Evolutionary conservation across 1,140 invertebrate genomes (phyloP), one percentile per base, ranked within the genome.

Genomic region (Pseudobourletiella spinata): DNA sequence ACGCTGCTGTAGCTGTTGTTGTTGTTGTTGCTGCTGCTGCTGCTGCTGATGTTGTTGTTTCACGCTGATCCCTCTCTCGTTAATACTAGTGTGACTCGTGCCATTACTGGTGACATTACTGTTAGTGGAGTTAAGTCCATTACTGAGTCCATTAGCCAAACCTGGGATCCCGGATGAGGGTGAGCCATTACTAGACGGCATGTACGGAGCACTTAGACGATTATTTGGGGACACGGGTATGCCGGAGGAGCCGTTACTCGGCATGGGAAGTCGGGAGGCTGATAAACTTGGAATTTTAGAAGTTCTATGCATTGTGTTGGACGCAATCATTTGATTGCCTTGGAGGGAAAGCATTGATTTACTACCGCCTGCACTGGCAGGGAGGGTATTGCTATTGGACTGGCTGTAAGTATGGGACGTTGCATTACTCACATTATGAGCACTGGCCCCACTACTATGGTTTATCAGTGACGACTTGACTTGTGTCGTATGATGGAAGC

Each of bases 211-310:
- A n/a, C n/a, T n/a, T n/a, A n/a, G n/a, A n/a, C 25, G 6, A 54
- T 54, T 54, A 22, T 54, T 15, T 42, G 57, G 39, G 32, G 46
- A 55, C 55, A 57, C 18, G 63, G 63, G 11, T 52, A 65, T 24
- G 57, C 58, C 18, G 63, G 63, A 51, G 61, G 42, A 50, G 16
- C 30, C 39, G 48, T 29, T 42, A 43, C 48, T 57, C 3, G 51
- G 50, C 57, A 58, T 63, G 1, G 65, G 65, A 1, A 66, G 42
- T 42, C 60, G 20, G 4, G 64, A 65, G 15, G 55, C 16, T 1
- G 65, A 66, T n/a, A 63, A 59, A 20, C 65, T 60, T n/a, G 65
- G 65, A n/a, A 67, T 67, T 60, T 63, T 67, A 42, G 65, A 67
- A 15, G 30, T 46, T 25, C 61, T n/a, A 25, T 65, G 29, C 52